Evolutionary conservation across 2,797 vertebrate genomes (phyloP), one percentile per base, ranked within the genome.

Genomic region (Crax fasciolata): DNA sequence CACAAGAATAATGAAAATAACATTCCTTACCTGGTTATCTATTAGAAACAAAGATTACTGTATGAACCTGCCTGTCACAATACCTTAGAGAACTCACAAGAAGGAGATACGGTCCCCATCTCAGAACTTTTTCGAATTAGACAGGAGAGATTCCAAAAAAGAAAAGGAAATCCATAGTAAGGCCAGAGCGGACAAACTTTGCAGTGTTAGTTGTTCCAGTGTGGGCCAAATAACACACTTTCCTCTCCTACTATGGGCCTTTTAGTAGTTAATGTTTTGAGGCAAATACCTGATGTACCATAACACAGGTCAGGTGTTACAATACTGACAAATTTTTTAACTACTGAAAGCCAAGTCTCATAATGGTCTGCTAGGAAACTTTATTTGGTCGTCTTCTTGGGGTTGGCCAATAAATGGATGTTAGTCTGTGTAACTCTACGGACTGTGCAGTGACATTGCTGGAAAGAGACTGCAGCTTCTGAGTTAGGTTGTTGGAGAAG

Each of bases 371-470:
- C 38, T 79, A 32, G 12, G 14, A 59, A 39, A 6, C 19, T 75
- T 59, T 46, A 38, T 2, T 61, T 41, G 11, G n/a, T 63, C n/a
- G 3, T 65, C 15, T 32, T 73, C 27, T 51, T 4, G 1, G 7
- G 21, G 16, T 8, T 71, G 17, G 19, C 30, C 54, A n/a, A 48
- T 39, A 57, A 90, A 35, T 20, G 8, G 9, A 19, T 67, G 21
- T 62, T 48, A 24, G 13, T 39, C 41, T 77, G 35, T 24, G 3
- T 30, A 63, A 54, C 46, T 39, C 7, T 30, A 18, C 51, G 32
- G 55, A 21, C 18, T 72, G 30, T 46, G 25, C 28, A 49, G 16
- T 13, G 11, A 13, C 0, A 0, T 41, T 0, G 0, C n/a, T 51
- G 38, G 70, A 32, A 66, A 73, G 35, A 72, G 6, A n/a, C 48